A percentile compares a stretch with the other conserved stretches of the same genome.
These are phyloP conservation scores for Lasioglossum vierecki DNA, from an alignment of 2,888 invertebrate genomes.

Conservation along the genomic window DNA sequence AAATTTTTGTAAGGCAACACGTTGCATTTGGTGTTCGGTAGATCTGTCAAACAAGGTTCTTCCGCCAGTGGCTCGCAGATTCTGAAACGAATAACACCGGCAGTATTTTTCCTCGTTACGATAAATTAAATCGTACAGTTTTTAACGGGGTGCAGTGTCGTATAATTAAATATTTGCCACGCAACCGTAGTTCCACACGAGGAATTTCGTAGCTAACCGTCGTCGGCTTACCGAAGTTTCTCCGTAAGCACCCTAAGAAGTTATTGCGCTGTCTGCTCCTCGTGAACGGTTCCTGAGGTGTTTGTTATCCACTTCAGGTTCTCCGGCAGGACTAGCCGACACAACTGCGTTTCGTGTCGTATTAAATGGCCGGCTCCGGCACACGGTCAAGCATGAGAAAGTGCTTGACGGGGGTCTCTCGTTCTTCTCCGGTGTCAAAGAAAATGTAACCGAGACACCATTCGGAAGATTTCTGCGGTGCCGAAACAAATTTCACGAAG, in stretches of 20 bases:
- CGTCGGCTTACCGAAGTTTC: constrained; percentile 13
- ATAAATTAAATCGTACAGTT: neutral
- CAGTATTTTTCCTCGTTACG: neutral
- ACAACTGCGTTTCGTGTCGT: constrained; percentile 7
- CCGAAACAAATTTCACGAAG: constrained; percentile 6
- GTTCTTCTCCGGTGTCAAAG: constrained; percentile 21
- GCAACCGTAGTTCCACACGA: neutral
- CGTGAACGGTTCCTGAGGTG: constrained; percentile 19
- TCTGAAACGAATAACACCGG: neutral
- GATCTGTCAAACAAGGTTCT: neutral
- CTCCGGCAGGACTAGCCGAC: neutral
- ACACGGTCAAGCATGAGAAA: constrained; percentile 9
- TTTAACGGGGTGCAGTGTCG: neutral
- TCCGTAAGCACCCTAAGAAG: neutral
- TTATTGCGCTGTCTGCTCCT: neutral
- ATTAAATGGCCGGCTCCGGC: neutral
- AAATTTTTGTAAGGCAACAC: neutral
- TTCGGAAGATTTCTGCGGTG: constrained; percentile 4
- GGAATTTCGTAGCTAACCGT: neutral
- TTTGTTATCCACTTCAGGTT: constrained; percentile 37
- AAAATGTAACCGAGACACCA: constrained; percentile 6
- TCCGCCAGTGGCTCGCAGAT: neutral
- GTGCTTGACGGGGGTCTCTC: constrained; percentile 11
- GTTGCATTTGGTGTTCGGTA: neutral
- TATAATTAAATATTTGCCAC: neutral